Conservation (phyloP, 2,888 invertebrate species). For the Papilio protenor region DNA sequence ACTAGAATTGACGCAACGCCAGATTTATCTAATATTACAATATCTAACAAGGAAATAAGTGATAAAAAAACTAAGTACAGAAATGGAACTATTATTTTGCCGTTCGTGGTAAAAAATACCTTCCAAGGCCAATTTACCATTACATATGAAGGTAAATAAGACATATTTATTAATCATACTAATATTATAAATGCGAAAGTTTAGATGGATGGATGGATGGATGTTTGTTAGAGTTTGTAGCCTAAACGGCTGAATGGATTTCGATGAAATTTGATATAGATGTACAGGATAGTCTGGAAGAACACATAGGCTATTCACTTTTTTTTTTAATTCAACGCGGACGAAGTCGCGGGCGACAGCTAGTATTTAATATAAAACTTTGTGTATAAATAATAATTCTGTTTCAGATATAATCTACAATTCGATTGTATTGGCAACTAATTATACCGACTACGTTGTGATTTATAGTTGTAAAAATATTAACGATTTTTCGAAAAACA, state of each 20-base stretch:
- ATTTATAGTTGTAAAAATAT: slow-evolving; percentile 43
- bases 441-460: slow-evolving; percentile 39
- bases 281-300: too few relatives aligned
- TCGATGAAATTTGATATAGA: too few relatives aligned
- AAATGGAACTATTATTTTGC: slow-evolving; percentile 27
- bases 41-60: slow-evolving; percentile 34
- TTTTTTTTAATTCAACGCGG: too few relatives aligned
- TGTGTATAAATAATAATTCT: not conserved
- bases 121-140: slow-evolving; percentile 20
- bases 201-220: too few relatives aligned
- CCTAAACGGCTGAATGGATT: too few relatives aligned
- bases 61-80: not conserved
- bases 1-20: slow-evolving; percentile 2
- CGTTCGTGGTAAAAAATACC: not conserved
- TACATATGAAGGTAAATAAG: slow-evolving; percentile 14
- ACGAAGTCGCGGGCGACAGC: too few relatives aligned
- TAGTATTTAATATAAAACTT: not conserved
- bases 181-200: too few relatives aligned
- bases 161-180: not conserved
- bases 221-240: too few relatives aligned
- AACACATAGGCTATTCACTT: too few relatives aligned
- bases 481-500: slow-evolving; percentile 28
- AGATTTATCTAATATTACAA: slow-evolving; percentile 9
- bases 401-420: slow-evolving; percentile 40
- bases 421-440: slow-evolving; percentile 34